Evolutionary conservation across 2,888 invertebrate genomes (phyloP), one percentile per base, ranked within the genome.

Genomic region (Lepidocyrtinus sp.): DNA sequence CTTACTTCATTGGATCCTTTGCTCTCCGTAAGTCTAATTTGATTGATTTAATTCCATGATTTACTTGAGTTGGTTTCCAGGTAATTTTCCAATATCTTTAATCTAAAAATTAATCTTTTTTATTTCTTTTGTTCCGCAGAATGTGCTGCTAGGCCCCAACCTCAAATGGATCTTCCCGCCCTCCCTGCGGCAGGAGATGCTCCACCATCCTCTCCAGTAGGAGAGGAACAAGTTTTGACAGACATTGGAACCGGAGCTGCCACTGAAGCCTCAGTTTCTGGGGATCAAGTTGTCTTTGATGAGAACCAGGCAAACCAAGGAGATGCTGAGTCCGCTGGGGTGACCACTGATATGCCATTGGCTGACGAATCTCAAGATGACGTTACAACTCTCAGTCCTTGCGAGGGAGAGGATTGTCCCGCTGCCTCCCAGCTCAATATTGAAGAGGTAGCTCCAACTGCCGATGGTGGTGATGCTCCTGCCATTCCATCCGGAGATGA

Each of bases 241-340:
- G 71, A 71, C 25, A n/a, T n/a, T n/a, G n/a, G n/a, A n/a, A 36
- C 55, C 7, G 76, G 64, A 22, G 1, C 76, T n/a, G 62, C 76
- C 12, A 55, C 76, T n/a, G 76, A 76, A 26, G 76, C 71, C 0
- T 45, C 71, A 46, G 36, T 17, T 17, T 5, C 64, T 27, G 73
- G 64, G 5, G 76, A 76, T 22, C 64, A 64, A 36, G 76, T 76
- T 17, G 71, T 76, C 2, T 76, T 76, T 45, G 76, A 76, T n/a
- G 76, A 76, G 36, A 45, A 26, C 22, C 70, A 61, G 1, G 7
- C 65, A 7, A 59, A 70, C 24, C 19, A 65, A 25, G 65, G 7
- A 19, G 65, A 65, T 2, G 2, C 50, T 9, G 75, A 68, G 19
- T 21, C 68, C 12, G 45, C 67, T 17, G 67, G 67, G 46, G 74